These are phyloP conservation scores for Pogonognathellus flavescens DNA, from an alignment of 1,140 invertebrate species.

Conservation along the genomic window DNA sequence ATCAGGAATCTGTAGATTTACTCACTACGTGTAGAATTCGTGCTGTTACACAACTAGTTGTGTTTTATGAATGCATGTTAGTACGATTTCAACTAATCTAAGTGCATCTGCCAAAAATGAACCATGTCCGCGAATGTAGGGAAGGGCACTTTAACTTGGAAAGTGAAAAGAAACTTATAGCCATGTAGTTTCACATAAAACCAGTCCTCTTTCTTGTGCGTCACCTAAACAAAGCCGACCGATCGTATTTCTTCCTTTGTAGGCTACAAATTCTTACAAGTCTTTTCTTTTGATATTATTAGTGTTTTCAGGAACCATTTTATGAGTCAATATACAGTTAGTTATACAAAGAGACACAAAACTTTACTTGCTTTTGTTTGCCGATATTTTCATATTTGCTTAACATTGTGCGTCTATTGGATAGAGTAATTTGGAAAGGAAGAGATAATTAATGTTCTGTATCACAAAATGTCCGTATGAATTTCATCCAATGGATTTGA, in stretches of 20 bases:
- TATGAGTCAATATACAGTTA: no score
- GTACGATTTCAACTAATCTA: slow-evolving; percentile 40
- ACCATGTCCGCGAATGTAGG: slow-evolving; percentile 23
- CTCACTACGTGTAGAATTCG: not conserved
- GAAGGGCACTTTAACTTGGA: slow-evolving; percentile 29
- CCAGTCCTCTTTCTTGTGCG: slow-evolving; percentile 29
- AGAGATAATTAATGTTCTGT: no score
- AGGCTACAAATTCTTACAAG: no score
- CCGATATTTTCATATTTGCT: no score
- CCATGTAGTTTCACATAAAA: slow-evolving; percentile 22
- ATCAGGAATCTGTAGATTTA: not conserved
- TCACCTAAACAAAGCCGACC: not conserved
- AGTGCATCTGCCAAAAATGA: slow-evolving; percentile 49
- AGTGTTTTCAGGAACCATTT: no score
- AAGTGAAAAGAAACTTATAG: slow-evolving; percentile 42
- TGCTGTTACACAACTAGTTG: not conserved
- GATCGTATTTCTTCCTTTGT: slow-evolving; percentile 2
- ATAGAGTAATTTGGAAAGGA: no score
- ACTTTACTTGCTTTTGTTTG: no score
- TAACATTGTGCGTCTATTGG: no score
- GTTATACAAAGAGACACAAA: no score
- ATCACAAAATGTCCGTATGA: no score
- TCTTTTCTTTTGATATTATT: no score
- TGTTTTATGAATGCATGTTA: slow-evolving; percentile 15
- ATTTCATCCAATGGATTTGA: no score